Base-by-base conservation (phyloP, 1,140 invertebrate genomes). In the Psilanteris sp. region DNA sequence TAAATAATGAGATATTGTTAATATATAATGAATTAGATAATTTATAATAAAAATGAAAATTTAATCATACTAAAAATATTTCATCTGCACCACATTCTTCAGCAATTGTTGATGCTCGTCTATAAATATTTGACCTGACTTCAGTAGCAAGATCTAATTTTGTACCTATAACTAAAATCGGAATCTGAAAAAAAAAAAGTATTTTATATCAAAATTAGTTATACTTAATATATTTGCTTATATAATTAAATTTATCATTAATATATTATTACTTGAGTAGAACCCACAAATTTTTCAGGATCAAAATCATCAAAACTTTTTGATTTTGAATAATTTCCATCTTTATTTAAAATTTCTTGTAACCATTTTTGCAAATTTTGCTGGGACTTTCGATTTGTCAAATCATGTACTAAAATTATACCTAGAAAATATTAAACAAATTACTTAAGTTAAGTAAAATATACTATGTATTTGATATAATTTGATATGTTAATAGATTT, bases 341-440 rank as follows among this genome's bases (percentile, higher is more conserved):
- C 95, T 88, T 92, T 93, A 85, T 94, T 95, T 22, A 97, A 88
- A 32, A 98, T 93, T 90, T 99, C 97, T 52, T 93, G 92, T 1
- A 99, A 86, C 97, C 97, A 99, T 87, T 96, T 95, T 66, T 94
- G 91, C 34, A 99, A 89, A 90, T 98, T 98, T 64, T 96, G 91
- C 86, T 98, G 95, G 41, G 96, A 98, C 87, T 99, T 99, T 78
- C 95, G 91, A 86, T 99, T 99, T 13, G 96, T 97, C 75, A 98
- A 90, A 89, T 99, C 98, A 89, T 99, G 97, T 6, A 98, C 96
- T 34, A 99, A 89, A 79, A 98, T 96, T 37, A 98, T 95, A 66
- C 94, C 94, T 95, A 78, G 90, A 90, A 79, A 79, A 70, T 78
- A 43, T 0, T 11, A 7, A 18, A 31, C 22, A 8, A 39, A 16